These are phyloP conservation scores for Rhadinocentrus ornatus DNA, from an alignment of 2,797 vertebrate species.

Conservation along the genomic window DNA sequence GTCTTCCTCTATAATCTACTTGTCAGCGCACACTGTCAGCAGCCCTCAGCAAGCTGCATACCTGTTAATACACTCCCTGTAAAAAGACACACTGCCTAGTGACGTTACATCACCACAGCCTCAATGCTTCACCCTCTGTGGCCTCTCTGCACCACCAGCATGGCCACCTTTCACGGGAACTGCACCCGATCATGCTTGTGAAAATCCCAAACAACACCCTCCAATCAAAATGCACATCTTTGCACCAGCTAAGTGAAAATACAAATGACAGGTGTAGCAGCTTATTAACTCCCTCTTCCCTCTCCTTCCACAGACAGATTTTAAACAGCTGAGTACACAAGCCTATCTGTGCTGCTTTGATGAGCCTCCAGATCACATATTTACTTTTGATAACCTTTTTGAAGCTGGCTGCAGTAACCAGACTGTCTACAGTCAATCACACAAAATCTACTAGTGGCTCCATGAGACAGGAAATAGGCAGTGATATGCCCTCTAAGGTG, in stretches of 20 bases:
- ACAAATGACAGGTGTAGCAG: conserved; percentile 60
- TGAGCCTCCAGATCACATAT: conserved; percentile 75
- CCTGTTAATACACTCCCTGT: conserved; percentile 70
- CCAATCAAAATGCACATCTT: conserved; percentile 31
- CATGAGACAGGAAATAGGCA: conserved; percentile 53
- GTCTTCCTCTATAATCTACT: conserved; percentile 72
- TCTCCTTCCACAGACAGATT: conserved; percentile 57
- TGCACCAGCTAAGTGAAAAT: conserved; percentile 35
- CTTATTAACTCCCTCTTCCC: conserved; percentile 46
- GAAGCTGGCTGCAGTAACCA: conserved; percentile 46
- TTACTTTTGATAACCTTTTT: conserved; percentile 79
- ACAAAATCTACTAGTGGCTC: conserved; percentile 57
- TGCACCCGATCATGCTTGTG: conserved; percentile 26
- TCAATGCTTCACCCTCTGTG: conserved; percentile 51
- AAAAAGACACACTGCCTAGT: conserved; percentile 57
- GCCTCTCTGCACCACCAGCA: conserved; percentile 60
- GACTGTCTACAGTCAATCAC: conserved; percentile 56
- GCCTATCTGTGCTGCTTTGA: conserved; percentile 79
- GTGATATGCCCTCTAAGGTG: conserved; percentile 41
- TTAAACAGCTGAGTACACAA: conserved; percentile 80
- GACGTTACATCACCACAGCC: conserved; percentile 63
- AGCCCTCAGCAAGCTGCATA: conserved; percentile 60
- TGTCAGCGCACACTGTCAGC: conserved; percentile 65
- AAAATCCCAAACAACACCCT: conserved; percentile 30
- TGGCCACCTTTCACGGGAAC: conserved; percentile 62